Percentiles rank a stretch among this genome's conserved stretches.
Conservation (phyloP, 2,888 invertebrate genomes). For the Campoplex capitator region DNA sequence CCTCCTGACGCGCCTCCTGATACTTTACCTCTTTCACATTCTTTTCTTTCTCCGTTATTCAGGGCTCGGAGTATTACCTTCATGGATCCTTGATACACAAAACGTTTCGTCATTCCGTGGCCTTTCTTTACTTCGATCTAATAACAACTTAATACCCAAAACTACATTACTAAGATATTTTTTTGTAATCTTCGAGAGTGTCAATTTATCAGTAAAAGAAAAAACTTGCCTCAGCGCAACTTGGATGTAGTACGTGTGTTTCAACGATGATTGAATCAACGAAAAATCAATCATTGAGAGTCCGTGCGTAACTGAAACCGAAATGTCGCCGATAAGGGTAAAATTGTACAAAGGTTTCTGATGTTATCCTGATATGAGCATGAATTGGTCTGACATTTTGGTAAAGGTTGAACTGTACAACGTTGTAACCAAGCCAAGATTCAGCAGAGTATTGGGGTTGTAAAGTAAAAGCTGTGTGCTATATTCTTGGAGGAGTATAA, state of each 20-base stretch:
- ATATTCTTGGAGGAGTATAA: conserved; percentile 30
- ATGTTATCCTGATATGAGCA: conserved; percentile 57
- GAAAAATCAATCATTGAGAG: conserved; percentile 74
- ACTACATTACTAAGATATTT: not conserved
- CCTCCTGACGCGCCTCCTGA: too few relatives aligned
- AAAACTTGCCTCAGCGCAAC: conserved; percentile 5
- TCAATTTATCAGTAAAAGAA: not conserved
- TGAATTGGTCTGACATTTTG: conserved; percentile 80
- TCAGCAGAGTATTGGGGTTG: conserved; percentile 65
- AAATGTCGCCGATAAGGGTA: conserved; percentile 1
- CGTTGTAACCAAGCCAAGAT: conserved; percentile 71
- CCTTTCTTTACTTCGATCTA: not conserved
- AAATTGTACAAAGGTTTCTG: conserved; percentile 28
- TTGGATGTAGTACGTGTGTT: too few relatives aligned
- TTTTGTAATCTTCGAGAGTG: conserved; percentile 16
- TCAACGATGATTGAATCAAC: conserved; percentile 51
- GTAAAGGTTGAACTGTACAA: conserved; percentile 54
- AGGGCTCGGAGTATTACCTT: not conserved
- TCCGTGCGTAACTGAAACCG: not conserved
- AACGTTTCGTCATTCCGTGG: conserved; percentile 11
- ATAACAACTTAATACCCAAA: not conserved
- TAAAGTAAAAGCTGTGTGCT: conserved; percentile 76
- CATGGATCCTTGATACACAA: conserved; percentile 24
- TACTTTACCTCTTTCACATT: conserved; percentile 21
- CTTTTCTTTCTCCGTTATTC: not conserved